Evolutionary conservation across 1,140 invertebrate genomes (phyloP).

Genomic region (Pseudomyrmex gracilis): DNA sequence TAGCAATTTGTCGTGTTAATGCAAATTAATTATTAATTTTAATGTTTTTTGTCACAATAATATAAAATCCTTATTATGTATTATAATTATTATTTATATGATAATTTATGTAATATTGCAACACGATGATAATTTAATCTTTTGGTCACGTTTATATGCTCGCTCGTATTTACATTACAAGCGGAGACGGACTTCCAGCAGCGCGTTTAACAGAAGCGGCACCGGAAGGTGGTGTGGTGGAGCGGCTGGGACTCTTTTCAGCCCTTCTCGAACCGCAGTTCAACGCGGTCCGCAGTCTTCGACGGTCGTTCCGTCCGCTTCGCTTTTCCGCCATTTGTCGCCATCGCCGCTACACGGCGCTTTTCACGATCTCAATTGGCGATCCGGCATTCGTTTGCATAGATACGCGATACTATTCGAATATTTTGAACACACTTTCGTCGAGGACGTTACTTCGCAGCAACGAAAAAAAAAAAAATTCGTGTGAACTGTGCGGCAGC

Average conservation of each 20-base stretch:
- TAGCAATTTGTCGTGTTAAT: too few relatives aligned
- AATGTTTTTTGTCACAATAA: too few relatives aligned
- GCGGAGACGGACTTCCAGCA: not conserved
- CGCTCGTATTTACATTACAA: not conserved
- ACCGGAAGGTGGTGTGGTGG: slow-evolving; percentile 61
- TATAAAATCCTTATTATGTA: too few relatives aligned
- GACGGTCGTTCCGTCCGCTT: slow-evolving; percentile 68
- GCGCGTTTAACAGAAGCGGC: slow-evolving; percentile 28
- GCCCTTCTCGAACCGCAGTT: slow-evolving; percentile 77
- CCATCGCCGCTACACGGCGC: not conserved
- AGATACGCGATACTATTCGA: not conserved
- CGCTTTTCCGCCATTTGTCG: slow-evolving; percentile 37
- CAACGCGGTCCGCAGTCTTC: slow-evolving; percentile 76
- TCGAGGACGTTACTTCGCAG: not conserved
- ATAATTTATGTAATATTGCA: too few relatives aligned
- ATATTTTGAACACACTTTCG: not conserved
- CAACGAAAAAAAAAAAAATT: not conserved
- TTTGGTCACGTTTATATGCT: not conserved
- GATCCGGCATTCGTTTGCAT: not conserved
- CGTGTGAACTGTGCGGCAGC: too few relatives aligned
- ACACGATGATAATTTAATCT: not conserved
- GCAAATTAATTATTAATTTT: too few relatives aligned
- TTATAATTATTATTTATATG: too few relatives aligned
- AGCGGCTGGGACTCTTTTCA: slow-evolving; percentile 77
- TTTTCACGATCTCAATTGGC: not conserved